A percentile compares a stretch with the other conserved stretches of the same genome.
Conservation (phyloP, 2,888 invertebrate genomes). For the Hemaris fuciformis region DNA sequence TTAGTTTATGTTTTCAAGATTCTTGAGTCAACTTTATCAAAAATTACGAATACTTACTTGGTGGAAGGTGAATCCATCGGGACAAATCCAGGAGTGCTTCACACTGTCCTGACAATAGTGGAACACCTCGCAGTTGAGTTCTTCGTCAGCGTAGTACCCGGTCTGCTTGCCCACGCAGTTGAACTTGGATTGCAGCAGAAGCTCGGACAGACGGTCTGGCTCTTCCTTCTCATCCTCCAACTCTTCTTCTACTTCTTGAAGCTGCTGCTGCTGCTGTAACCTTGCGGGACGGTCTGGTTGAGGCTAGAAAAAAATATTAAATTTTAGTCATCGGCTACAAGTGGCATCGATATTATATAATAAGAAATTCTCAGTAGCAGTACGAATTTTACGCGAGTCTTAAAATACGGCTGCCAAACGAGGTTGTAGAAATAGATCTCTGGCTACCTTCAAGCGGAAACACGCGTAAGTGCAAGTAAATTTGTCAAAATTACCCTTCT, state of each 20-base stretch:
- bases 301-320: constrained; percentile 29
- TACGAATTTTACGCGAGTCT: no score
- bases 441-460: no score
- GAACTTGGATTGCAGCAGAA: constrained; percentile 92
- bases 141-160: constrained; percentile 95
- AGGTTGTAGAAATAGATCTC: no score
- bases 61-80: constrained; percentile 94
- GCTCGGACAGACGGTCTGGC: constrained; percentile 89
- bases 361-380: no score
- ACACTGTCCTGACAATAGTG: constrained; percentile 96
- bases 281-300: constrained; percentile 57
- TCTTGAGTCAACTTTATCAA: no score
- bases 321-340: neutral
- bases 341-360: no score
- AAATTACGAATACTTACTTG: constrained; percentile 86
- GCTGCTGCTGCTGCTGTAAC: constrained; percentile 53
- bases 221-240: constrained; percentile 90
- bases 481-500: constrained; percentile 49
- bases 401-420: no score
- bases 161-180: constrained; percentile 89
- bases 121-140: constrained; percentile 94
- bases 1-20: no score
- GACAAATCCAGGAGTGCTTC: constrained; percentile 96
- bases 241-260: constrained; percentile 65
- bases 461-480: no score